Evolutionary conservation across 2,113 vertebrate genomes (phyloP).

Genomic region (Lophochroa leadbeateri): DNA sequence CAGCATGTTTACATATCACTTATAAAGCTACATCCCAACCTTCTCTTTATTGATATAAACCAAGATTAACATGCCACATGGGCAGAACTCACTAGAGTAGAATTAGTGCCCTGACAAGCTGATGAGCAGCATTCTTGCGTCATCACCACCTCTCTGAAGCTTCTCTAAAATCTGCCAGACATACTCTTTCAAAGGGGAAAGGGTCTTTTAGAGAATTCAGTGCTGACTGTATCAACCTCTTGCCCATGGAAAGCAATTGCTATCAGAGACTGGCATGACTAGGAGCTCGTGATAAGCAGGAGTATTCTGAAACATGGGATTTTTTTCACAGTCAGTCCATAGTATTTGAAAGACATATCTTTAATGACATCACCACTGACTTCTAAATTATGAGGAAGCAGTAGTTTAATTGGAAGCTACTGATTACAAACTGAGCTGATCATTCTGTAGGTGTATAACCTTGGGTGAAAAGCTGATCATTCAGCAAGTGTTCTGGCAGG

Average conservation of each 20-base stretch:
- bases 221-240: neutral
- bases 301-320: neutral
- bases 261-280: neutral
- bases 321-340: neutral
- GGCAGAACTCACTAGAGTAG: neutral
- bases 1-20: neutral
- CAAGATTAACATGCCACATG: fast-evolving
- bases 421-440: neutral
- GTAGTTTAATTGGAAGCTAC: neutral
- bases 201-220: neutral
- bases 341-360: neutral
- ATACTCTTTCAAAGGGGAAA: neutral
- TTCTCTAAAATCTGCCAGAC: neutral
- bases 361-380: neutral
- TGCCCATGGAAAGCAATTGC: neutral
- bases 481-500: neutral
- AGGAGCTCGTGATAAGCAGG: neutral
- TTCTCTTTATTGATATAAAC: neutral
- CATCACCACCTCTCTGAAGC: neutral
- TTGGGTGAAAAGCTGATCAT: neutral
- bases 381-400: neutral
- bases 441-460: neutral
- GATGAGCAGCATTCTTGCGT: neutral
- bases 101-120: neutral
- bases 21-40: neutral